Conservation (phyloP, 2,888 invertebrate species). For the Microctonus hyperodae region DNA sequence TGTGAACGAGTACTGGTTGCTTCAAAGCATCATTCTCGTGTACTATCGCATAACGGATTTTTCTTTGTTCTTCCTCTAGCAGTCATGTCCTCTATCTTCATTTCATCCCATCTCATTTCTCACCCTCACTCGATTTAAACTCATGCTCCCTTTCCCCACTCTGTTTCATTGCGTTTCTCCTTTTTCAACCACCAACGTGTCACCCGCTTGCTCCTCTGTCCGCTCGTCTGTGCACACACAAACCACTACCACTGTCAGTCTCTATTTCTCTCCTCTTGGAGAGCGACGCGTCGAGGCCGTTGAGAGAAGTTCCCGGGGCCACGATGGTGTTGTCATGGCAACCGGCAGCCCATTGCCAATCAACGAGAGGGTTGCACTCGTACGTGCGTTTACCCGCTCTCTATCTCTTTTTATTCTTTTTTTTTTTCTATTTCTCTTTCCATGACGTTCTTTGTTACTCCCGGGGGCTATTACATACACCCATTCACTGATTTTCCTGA, state of each 20-base stretch:
- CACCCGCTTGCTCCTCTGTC: slow-evolving; percentile 20
- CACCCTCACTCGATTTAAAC: slow-evolving; percentile 29
- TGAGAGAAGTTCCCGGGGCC: slow-evolving; percentile 52
- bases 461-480: slow-evolving; percentile 20
- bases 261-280: slow-evolving; percentile 22
- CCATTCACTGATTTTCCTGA: slow-evolving; percentile 37
- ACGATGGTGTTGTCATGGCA: slow-evolving; percentile 55
- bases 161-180: slow-evolving; percentile 14
- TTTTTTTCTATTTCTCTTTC: slow-evolving; percentile 25
- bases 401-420: slow-evolving; percentile 38
- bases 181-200: slow-evolving; percentile 19
- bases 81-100: slow-evolving; percentile 14
- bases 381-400: slow-evolving; percentile 57
- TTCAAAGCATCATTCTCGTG: neutral
- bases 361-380: slow-evolving; percentile 54
- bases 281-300: slow-evolving; percentile 18
- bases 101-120: slow-evolving; percentile 24
- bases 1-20: neutral
- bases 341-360: slow-evolving; percentile 55
- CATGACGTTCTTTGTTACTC: slow-evolving; percentile 19
- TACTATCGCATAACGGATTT: neutral
- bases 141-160: slow-evolving; percentile 22
- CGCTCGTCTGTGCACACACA: neutral
- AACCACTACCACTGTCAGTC: slow-evolving; percentile 1
- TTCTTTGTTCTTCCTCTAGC: slow-evolving; percentile 11